Percentiles rank a stretch among this genome's conserved stretches.
These are phyloP conservation scores for Notolepis coatsorum DNA, from an alignment of 2,797 vertebrate species.

Conservation along the genomic window DNA sequence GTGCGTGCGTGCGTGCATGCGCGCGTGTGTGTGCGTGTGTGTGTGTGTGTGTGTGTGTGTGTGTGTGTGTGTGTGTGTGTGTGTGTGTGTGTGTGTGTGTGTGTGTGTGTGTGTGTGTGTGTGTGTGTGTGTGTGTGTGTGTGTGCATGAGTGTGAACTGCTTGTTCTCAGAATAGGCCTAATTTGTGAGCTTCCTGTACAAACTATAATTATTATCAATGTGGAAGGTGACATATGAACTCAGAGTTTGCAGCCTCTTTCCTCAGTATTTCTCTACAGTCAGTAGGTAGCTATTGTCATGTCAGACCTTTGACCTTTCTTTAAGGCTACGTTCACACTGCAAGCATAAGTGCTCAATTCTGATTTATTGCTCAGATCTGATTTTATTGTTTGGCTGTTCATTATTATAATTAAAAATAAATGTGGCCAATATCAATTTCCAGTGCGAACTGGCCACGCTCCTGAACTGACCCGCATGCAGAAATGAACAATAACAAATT, in stretches of 20 bases:
- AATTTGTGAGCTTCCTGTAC: background rate
- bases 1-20: constrained; percentile 19
- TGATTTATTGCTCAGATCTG: too few relatives aligned
- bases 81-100: background rate
- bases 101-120: background rate
- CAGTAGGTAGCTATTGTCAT: constrained; percentile 16
- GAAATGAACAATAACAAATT: too few relatives aligned
- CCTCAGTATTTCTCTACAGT: constrained; percentile 20
- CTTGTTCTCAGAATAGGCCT: background rate
- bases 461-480: too few relatives aligned
- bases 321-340: constrained; percentile 6
- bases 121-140: background rate
- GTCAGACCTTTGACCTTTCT: constrained; percentile 44
- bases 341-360: too few relatives aligned
- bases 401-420: too few relatives aligned
- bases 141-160: background rate
- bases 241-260: constrained; percentile 5
- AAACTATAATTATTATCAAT: constrained; percentile 6
- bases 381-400: too few relatives aligned
- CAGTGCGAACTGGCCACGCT: too few relatives aligned
- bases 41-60: constrained; percentile 22
- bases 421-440: too few relatives aligned
- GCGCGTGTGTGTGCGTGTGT: constrained; percentile 20
- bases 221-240: constrained; percentile 49
- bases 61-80: constrained; percentile 11